Conservation (phyloP, 2,888 invertebrate species). For the Cataglyphis rosenhaueri region DNA sequence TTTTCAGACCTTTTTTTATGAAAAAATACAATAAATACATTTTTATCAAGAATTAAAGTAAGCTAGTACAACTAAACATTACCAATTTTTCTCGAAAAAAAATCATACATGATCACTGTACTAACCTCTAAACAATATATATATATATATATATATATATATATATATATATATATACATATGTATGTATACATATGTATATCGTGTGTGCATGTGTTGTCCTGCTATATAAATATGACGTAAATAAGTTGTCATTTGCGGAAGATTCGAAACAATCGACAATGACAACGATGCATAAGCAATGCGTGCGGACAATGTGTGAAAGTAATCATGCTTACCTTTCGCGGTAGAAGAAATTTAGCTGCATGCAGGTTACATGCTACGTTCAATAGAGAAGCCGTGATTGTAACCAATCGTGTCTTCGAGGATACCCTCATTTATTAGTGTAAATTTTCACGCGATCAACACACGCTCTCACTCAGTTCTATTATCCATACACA, state of each 20-base stretch:
- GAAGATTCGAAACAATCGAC: neutral
- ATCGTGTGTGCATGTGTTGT: too few species aligned
- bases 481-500: neutral
- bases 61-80: too few species aligned
- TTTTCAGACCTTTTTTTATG: too few species aligned
- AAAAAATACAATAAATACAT: too few species aligned
- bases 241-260: neutral
- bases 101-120: neutral
- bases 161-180: too few species aligned
- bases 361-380: neutral
- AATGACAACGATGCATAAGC: too few species aligned
- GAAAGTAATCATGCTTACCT: slow-evolving; percentile 18
- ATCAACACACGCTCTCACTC: neutral
- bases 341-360: neutral
- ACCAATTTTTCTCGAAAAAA: neutral
- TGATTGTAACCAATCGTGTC: slow-evolving; percentile 1
- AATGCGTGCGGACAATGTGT: neutral
- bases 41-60: too few species aligned
- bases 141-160: too few species aligned
- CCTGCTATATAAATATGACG: neutral
- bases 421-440: slow-evolving; percentile 28
- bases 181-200: too few species aligned
- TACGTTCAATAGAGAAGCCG: slow-evolving; percentile 9
- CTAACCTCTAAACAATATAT: slow-evolving; percentile 1
- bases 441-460: neutral